Base-by-base conservation (phyloP, 1,140 invertebrate genomes). In the Euwallacea fornicatus region DNA sequence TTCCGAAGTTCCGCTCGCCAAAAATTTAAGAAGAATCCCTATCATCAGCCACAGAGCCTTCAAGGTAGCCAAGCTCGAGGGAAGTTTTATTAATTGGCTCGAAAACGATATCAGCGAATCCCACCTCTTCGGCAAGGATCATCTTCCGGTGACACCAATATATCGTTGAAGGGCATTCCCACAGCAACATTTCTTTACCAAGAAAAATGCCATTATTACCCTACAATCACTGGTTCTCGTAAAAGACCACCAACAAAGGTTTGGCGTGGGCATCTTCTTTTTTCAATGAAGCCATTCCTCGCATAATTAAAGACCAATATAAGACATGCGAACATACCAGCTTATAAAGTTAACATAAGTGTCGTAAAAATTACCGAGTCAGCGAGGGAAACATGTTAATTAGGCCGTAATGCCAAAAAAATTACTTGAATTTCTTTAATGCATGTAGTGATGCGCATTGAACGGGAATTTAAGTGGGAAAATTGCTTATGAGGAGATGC, bases 261-360 rank as follows among this genome's bases (percentile, higher is more conserved):
- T 21, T n/a, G 21, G 59, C 0, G 16, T 15, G 13, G n/a, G 9
- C 46, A 50, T 50, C n/a, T 61, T 61, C 42, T 61, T 47, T 47
- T 46, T 15, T 47, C 13, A 16, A 63, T 63, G 47, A 46, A 63
- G 61, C 47, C 13, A 63, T 63, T 50, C 44, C 11, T 7, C 42
- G 16, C 11, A 63, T 63, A 63, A 63, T 63, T 63, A 63, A 63
- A 63, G 43, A n/a, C 7, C 46, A 63, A 63, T 63, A 47, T 63
- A 63, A 15, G 44, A 63, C 61, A 63, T 63, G 61, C 61, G 59
- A 61, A 61, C 59, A 61, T 42, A 61, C 59, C 8, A 50, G 9
- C n/a, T 61, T 61, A 43, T 43, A 61, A 61, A 61, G 42, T 61
- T 61, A 61, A 61, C 59, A 61, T 61, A 41, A 11, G 9, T 61